A percentile compares a stretch with the other conserved stretches of the same genome.
Conservation (phyloP, 2,113 vertebrate species). For the Picathartes gymnocephalus region DNA sequence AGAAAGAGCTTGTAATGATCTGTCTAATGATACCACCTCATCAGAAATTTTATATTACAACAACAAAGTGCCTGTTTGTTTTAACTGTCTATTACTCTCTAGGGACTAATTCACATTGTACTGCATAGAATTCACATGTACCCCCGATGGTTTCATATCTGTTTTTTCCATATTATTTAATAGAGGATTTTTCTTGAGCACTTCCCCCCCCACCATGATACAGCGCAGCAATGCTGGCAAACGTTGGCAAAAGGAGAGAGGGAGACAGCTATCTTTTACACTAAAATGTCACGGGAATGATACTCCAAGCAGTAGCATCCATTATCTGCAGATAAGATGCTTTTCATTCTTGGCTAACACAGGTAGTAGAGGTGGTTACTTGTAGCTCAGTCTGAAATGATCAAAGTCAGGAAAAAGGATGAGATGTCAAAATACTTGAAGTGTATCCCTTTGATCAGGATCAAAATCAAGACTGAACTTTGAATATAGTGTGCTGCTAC, state of each 20-base stretch:
- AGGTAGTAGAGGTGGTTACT: conserved; percentile 10
- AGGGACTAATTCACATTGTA: background rate
- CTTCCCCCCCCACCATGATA: background rate
- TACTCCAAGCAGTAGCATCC: background rate
- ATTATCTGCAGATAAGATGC: background rate
- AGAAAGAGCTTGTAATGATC: background rate
- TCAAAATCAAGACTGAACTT: conserved; percentile 49
- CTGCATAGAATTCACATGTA: background rate
- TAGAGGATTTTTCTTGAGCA: background rate
- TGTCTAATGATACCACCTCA: conserved; percentile 40
- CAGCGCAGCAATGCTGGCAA: background rate
- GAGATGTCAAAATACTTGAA: conserved; percentile 20
- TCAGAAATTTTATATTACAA: conserved; percentile 1
- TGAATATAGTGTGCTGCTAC: background rate
- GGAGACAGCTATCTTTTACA: background rate
- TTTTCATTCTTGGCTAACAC: conserved; percentile 18
- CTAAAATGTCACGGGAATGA: background rate
- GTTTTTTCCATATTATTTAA: background rate
- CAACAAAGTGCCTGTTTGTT: conserved; percentile 18
- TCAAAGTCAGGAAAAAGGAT: conserved; percentile 32
- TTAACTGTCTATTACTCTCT: background rate
- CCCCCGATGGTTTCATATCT: background rate
- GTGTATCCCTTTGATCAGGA: conserved; percentile 15
- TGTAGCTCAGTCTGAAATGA: conserved; percentile 6
- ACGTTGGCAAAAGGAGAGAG: background rate